Percentiles rank a stretch among this genome's conserved stretches.
These are phyloP conservation scores for Mus spicilegus DNA, from an alignment of 2,113 vertebrate species.

Conservation along the genomic window DNA sequence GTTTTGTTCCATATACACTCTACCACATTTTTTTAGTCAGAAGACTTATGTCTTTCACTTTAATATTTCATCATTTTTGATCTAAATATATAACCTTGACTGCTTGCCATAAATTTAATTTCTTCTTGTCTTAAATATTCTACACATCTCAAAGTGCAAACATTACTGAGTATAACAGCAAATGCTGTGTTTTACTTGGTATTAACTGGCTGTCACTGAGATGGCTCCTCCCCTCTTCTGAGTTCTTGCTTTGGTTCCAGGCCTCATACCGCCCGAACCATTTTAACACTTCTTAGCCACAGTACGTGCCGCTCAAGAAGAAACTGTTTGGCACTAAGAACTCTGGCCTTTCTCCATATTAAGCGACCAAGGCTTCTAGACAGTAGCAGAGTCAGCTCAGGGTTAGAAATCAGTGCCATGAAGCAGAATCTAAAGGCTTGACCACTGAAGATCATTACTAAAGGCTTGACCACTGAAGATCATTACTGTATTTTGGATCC, in stretches of 20 bases:
- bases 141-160: constrained; percentile 86
- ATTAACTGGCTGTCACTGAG: constrained; percentile 81
- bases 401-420: neutral
- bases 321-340: neutral
- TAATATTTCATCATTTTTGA: constrained; percentile 90
- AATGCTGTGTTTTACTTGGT: constrained; percentile 81
- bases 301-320: neutral
- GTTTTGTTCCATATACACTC: neutral
- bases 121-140: constrained; percentile 89
- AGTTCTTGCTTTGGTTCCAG: constrained; percentile 23
- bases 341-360: neutral
- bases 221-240: constrained; percentile 65
- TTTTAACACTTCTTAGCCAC: constrained; percentile 52
- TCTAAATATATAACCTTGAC: constrained; percentile 90
- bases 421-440: neutral
- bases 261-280: constrained; percentile 35
- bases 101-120: constrained; percentile 88
- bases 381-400: neutral
- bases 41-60: constrained; percentile 90
- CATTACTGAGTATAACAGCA: constrained; percentile 81
- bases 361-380: neutral
- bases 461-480: neutral
- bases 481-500: neutral
- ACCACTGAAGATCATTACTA: neutral
- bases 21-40: constrained; percentile 58